Evolutionary conservation across 2,888 invertebrate genomes (phyloP).

Genomic region (Caenorhabditis wallacei): DNA sequence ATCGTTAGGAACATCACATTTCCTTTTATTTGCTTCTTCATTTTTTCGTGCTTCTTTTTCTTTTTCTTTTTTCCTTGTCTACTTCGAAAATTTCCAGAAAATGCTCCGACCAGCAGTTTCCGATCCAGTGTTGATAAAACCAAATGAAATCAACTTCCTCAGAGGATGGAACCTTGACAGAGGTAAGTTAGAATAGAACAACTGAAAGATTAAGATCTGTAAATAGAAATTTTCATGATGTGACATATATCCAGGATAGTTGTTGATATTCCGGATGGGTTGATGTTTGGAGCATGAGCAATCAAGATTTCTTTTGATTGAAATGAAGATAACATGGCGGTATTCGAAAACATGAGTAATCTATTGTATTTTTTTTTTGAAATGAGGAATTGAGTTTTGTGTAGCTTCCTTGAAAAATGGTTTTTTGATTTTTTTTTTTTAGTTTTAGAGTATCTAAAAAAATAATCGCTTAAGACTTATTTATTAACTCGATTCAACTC

Average conservation of each 20-base stretch:
- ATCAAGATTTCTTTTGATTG: not conserved
- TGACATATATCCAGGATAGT: no score
- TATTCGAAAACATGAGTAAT: slow-evolving; percentile 17
- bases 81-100: not conserved
- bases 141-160: slow-evolving; percentile 54
- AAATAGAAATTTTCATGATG: slow-evolving; percentile 10
- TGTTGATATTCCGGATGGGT: not conserved
- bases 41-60: not conserved
- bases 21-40: slow-evolving; percentile 24
- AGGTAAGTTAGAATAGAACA: slow-evolving; percentile 40
- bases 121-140: slow-evolving; percentile 71
- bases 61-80: slow-evolving; percentile 1
- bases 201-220: slow-evolving; percentile 29
- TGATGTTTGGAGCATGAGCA: not conserved
- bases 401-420: not conserved
- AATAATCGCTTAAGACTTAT: no score
- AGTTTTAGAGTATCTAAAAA: no score
- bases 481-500: no score
- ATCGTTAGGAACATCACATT: slow-evolving; percentile 32
- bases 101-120: slow-evolving; percentile 61
- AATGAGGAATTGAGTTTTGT: not conserved
- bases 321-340: not conserved
- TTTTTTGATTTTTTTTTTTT: no score
- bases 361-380: slow-evolving; percentile 2
- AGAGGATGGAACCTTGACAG: slow-evolving; percentile 55